Base-by-base conservation (phyloP, 2,888 invertebrate species). In the Metellina segmentata region DNA sequence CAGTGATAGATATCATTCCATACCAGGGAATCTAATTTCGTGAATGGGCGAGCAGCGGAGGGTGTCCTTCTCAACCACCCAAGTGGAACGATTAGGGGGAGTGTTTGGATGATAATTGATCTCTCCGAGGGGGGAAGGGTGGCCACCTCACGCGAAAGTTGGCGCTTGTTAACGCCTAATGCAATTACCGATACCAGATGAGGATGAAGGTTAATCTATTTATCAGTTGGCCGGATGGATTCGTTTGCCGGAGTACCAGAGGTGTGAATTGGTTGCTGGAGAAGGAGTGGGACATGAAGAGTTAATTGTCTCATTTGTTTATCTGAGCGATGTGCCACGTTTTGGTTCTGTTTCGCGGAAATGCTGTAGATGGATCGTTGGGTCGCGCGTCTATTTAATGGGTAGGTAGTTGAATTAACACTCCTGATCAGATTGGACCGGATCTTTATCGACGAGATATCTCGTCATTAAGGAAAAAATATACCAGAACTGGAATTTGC, bases 41-140 rank as follows among this genome's bases (percentile, higher is more conserved):
- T 7, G 0, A 11, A 16, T 8, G 34, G 34, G 34, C 34, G 34
- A 48, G 1, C 13, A 49, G 49, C 7, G 61, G 69, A 81, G 34
- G 34, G 34, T 7, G 61, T 20, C 61, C 6, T 13, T 7, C 48
- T 69, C 81, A 16, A 34, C 48, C 53, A 48, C 81, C 20, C 11
- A 20, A 79, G 53, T 20, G 69, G 81, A 48, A 81, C 70, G 81
- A 81, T 81, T 69, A 81, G 48, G 16, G 81, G 81, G 16, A 69
- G 69, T 48, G 69, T 81, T 13, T 48, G 20, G 2, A 48, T 69
- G 81, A 81, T 81, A 81, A 81, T 69, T 81, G 81, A 81, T 81
- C 69, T 61, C 8, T 48, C 11, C 16, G 13, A 34, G 6, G 74
- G 74, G 69, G 74, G 69, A 7, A 20, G 13, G 34, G 34, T 7